Evolutionary conservation across 2,797 vertebrate species (phyloP), one percentile per base, ranked within the genome.

Genomic region (Perodicticus potto): DNA sequence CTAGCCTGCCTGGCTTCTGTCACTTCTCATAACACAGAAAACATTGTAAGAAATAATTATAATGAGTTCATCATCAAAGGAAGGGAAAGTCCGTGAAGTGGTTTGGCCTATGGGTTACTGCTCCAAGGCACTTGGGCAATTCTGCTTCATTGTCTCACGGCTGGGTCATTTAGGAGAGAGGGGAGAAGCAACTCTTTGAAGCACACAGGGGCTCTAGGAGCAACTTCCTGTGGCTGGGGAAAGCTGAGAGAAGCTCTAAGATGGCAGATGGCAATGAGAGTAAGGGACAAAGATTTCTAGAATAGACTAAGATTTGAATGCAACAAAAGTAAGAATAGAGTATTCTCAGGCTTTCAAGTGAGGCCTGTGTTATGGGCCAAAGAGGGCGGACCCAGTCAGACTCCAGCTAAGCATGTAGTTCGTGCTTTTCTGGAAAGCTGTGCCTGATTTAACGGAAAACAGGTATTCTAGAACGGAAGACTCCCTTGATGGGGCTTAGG

Each of bases 401-500:
- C 5, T 29, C 45, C 25, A 89, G 91, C 27, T 74, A 69, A 90
- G 63, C 0, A 4, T 34, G 16, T 32, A 76, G 27, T 81, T 29
- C 34, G 25, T 74, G 77, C 49, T 55, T 93, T 59, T 11, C 65
- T 3, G 7, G 37, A 74, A 80, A 67, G 34, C 23, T 25, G 65
- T 59, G 59, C 43, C n/a, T 84, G n/a, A 80, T 59, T 74, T 74
- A 19, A 25, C 74, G 5, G 49, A 86, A 81, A 87, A 81, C 57
- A 67, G 29, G 10, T n/a, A 63, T 22, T 34, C n/a, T 70, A 98
- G 96, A 98, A 98, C 97, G 96, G 98, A 98, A 95, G 97, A 74
- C 86, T 98, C 96, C 96, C 98, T 96, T 96, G 98, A 98, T 89
- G 98, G 97, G 87, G 98, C 98, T 97, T 98, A 98, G 96, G 94